Evolutionary conservation across 2,888 invertebrate genomes (phyloP), one percentile per base, ranked within the genome.

Genomic region (Nemurella pictetii): DNA sequence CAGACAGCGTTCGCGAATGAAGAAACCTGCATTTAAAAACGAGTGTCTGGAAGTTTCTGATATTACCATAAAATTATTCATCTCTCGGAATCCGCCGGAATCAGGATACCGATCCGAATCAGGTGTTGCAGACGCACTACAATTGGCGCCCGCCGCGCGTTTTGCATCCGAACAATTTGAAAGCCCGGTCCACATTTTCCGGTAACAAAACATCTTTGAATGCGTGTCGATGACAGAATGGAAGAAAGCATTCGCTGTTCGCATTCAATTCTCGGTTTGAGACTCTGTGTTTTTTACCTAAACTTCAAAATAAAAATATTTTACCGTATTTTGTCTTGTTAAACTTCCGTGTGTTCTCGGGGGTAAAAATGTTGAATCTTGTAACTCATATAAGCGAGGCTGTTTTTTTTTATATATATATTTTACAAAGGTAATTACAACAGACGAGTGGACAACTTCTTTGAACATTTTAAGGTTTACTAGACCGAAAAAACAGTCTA

Each of bases 1-100:
- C 84, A 80, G 85, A 55, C 84, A 85, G 7, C 85, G 81, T 72
- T 78, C 75, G 72, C 30, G 83, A 83, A 84, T 84, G 84, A 85
- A 80, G 85, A 84, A 80, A 27, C 27, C 84, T 80, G 80, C 55
- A 55, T 80, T 85, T 85, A 73, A 80, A 85, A 85, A 27, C 28
- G 55, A 81, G 80, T 81, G 35, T 80, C 36, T 80, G 35, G 26
- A 80, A 30, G 80, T 80, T 80, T 80, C 36, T 35, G 35, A 36
- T 26, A 80, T 80, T 80, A 80, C 30, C 80, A 80, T 80, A 80
- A 80, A 35, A 75, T 28, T 26, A 28, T 75, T 75, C 28, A 27
- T 26, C 28, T 75, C 26, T 9, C 12, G 75, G 28, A 27, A 20
- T 15, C 28, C 28, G 26, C 27, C 28, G 75, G 9, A 75, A 28